A percentile compares a stretch with the other conserved stretches of the same genome.
phyloP scores from a whole-genome alignment of 2,888 invertebrate species.

The Patella ulyssiponensis region DNA sequence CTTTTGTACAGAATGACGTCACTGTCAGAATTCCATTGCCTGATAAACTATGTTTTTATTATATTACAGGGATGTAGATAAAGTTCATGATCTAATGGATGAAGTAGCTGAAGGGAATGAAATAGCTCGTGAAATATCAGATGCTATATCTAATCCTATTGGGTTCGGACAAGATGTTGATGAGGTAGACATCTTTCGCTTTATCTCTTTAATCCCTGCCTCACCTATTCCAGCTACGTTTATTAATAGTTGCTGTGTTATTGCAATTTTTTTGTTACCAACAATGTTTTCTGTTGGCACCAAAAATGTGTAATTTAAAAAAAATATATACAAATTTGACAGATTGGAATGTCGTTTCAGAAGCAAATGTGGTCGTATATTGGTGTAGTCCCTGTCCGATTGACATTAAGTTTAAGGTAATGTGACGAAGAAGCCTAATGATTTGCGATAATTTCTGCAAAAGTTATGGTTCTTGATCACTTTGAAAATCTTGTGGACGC shows the following conservation, averaged over 20 bases:
- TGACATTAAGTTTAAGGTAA: too few species aligned
- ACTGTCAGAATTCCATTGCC: too few species aligned
- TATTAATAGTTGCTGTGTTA: not conserved
- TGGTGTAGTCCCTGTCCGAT: too few species aligned
- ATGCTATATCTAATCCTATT: conserved; percentile 97
- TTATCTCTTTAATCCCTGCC: conserved; percentile 55
- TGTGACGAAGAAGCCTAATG: too few species aligned
- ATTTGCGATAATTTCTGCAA: too few species aligned
- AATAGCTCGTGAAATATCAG: conserved; percentile 96
- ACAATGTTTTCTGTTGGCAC: too few species aligned
- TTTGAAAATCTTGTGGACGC: too few species aligned
- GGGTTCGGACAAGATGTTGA: conserved; percentile 89
- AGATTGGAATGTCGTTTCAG: not conserved
- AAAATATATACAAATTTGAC: not conserved
- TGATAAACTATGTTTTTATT: conserved; percentile 11
- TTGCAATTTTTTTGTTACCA: conserved; percentile 38
- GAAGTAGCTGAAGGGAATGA: conserved; percentile 99
- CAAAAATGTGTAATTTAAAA: too few species aligned
- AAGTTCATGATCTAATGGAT: conserved; percentile 99
- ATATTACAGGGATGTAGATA: conserved; percentile 88
- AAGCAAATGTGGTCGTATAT: too few species aligned
- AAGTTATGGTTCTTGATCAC: too few species aligned
- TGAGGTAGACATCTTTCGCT: conserved; percentile 72
- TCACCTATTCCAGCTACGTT: conserved; percentile 59
- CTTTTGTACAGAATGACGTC: too few species aligned